phyloP scores from a whole-genome alignment of 1,140 invertebrate genomes.

The Saccostrea cuccullata region DNA sequence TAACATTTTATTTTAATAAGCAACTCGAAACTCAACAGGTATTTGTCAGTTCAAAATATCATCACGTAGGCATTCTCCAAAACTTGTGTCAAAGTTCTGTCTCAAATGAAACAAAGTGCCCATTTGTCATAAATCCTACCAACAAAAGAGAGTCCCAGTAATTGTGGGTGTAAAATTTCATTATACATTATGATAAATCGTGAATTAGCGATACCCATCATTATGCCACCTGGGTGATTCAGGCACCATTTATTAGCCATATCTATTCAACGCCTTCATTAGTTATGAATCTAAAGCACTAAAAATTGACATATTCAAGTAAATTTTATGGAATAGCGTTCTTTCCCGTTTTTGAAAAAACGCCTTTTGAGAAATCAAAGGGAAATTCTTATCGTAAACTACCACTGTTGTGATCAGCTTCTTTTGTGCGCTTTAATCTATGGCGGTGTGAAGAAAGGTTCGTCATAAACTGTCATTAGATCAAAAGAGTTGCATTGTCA shows the following conservation, averaged over 20 bases:
- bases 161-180: constrained; percentile 32
- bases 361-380: constrained; percentile 5
- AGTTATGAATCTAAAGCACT: constrained; percentile 31
- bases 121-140: constrained; percentile 14
- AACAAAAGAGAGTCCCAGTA: background rate
- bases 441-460: constrained; percentile 24
- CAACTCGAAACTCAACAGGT: background rate
- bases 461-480: constrained; percentile 34
- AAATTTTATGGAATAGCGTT: constrained; percentile 38
- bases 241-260: constrained; percentile 21
- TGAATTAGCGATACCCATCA: background rate
- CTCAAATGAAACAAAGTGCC: constrained; percentile 21
- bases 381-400: constrained; percentile 37
- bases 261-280: constrained; percentile 35
- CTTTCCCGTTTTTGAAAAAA: constrained; percentile 22
- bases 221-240: constrained; percentile 32
- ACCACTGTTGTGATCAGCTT: constrained; percentile 29
- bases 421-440: constrained; percentile 33
- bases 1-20: too few species aligned
- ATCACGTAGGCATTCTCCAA: background rate
- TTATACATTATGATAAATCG: constrained; percentile 21
- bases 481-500: constrained; percentile 34
- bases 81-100: background rate
- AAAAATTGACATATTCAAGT: constrained; percentile 38
- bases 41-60: background rate